Base-by-base conservation (phyloP, 2,113 vertebrate species). In the Chlorodrepanis virens region DNA sequence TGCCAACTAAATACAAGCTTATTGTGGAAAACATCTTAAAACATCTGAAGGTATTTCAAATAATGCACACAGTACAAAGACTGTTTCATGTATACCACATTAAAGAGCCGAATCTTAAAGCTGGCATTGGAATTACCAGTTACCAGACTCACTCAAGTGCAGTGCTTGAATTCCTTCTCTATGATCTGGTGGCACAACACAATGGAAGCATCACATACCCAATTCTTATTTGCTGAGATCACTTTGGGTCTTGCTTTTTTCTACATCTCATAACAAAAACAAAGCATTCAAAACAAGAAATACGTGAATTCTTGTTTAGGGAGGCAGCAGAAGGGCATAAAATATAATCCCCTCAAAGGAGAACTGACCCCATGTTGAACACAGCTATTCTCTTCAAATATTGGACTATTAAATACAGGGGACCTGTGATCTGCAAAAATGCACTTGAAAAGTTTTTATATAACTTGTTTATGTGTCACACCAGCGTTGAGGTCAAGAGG, bases 391-490 rank as follows among this genome's bases (percentile, higher is more conserved):
- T 74, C 27, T 78, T 86, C 52, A 67, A 59, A 67, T 74, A 78
- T 13, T 61, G 31, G 59, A 40, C 57, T 72, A 12, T 25, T 20
- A 82, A 88, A 49, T 72, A 53, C 0, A 70, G 31, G 42, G 8
- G 11, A 76, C 28, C n/a, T 90, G 60, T 45, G 42, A 87, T 56
- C 57, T 52, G 28, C 0, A 4, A 89, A 93, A 94, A 68, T 27
- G 60, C 56, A 82, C 49, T 44, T 67, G n/a, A 22, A n/a, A 42
- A 80, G 60, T 60, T 47, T 94, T 89, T 95, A 89, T 56, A 31
- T 82, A 87, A 92, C 42, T 89, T 91, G 44, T 69, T 84, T 79
- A 23, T 71, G 39, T 69, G 50, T 84, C 56, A 82, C 64, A 84
- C 33, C 35, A 72, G 27, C 44, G 33, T 56, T 61, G 84, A 89